Evolutionary conservation across 2,797 vertebrate species (phyloP).

Genomic region (Onychomys leucogaster): DNA sequence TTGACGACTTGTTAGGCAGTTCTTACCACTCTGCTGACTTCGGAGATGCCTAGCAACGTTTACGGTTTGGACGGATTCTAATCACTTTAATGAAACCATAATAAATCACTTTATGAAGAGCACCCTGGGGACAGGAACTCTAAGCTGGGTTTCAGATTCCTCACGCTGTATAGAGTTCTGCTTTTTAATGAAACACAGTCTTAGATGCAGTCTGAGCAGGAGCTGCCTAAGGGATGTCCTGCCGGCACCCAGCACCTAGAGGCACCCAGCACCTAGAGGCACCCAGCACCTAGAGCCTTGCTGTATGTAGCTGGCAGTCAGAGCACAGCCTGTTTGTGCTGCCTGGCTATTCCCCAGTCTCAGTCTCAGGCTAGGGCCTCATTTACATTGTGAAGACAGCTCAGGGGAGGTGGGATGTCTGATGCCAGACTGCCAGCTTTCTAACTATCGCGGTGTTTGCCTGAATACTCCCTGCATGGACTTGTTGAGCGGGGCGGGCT

Average conservation of each 20-base stretch:
- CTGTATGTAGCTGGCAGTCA: background rate
- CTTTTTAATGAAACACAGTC: background rate
- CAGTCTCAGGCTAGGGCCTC: background rate
- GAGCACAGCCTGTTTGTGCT: background rate
- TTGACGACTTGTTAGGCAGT: conserved; percentile 54
- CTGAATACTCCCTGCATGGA: background rate
- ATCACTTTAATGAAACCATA: conserved; percentile 42
- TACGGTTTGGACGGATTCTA: conserved; percentile 21
- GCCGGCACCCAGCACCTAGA: background rate
- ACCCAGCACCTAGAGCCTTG: background rate
- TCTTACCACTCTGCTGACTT: conserved; percentile 49
- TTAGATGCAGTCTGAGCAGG: background rate
- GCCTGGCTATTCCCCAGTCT: background rate
- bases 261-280: background rate
- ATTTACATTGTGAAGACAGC: background rate
- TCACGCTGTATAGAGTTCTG: background rate
- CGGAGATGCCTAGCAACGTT: background rate
- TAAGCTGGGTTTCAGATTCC: background rate
- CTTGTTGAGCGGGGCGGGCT: background rate
- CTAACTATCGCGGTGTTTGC: background rate
- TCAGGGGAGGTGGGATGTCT: background rate
- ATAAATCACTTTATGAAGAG: conserved; percentile 28
- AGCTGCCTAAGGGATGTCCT: background rate
- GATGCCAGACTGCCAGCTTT: background rate
- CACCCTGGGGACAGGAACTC: background rate